Base-by-base conservation (phyloP, 1,140 invertebrate species). In the Halesus radiatus region DNA sequence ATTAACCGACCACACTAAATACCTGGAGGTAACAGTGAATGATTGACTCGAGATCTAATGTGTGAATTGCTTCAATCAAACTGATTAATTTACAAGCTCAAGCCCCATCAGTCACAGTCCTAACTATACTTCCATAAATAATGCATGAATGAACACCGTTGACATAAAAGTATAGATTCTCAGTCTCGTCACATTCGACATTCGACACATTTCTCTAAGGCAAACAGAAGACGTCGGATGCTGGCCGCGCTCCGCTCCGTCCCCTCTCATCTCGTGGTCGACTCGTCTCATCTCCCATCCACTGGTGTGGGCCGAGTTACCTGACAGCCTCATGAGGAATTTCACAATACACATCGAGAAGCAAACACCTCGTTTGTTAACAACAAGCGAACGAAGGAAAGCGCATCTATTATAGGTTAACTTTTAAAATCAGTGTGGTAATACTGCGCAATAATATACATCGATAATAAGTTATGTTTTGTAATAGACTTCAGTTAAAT, bases 371-470 rank as follows among this genome's bases (percentile, higher is more conserved):
- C 52, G 16, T 56, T 74, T 74, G 70, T 56, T 54, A 74, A 54
- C 32, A 70, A 23, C 70, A 26, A 56, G 70, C 29, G 18, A 26
- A 26, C 50, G 53, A 26, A 74, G 26, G 52, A 56, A 74, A 50
- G 66, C 32, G 23, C 70, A 26, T 54, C 50, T 74, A 74, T 54
- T 29, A 74, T 74, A 74, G 16, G 53, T 74, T 74, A 70, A 66
- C 29, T 45, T 45, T 53, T 77, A 80, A 66, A 58, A 62, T 76
- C 79, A 66, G 73, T 54, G 60, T 29, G 50, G 68, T 80, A 80
- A 80, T 80, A 80, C 79, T 80, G 68, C 70, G 73, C 37, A 79
- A 79, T 80, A 82, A 80, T 82, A 80, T 80, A 82, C 81, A 79
- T 81, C 37, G 58, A 81, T 60, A 81, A 81, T 78, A 78, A 78